phyloP scores from a whole-genome alignment of 2,797 vertebrate species.

The Pseudochaenichthys georgianus region DNA sequence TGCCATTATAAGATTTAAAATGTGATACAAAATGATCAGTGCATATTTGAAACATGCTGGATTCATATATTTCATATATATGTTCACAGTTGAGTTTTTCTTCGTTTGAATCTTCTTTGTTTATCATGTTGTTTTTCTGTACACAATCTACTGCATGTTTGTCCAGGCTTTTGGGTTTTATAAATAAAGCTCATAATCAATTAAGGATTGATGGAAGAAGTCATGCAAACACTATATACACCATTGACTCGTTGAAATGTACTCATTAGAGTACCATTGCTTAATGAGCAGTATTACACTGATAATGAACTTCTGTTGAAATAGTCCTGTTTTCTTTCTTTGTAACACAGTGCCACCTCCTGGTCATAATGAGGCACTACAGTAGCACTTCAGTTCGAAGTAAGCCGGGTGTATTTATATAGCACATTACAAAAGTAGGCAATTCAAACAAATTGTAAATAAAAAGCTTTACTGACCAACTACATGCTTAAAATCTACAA shows the following conservation, averaged over 20 bases:
- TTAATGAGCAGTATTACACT: not conserved
- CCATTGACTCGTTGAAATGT: not conserved
- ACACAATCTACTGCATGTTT: too few species aligned
- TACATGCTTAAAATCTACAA: not conserved
- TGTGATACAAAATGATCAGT: not conserved
- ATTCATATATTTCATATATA: too few species aligned
- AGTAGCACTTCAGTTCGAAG: not conserved
- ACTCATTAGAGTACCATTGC: not conserved
- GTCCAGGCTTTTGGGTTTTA: too few species aligned
- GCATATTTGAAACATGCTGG: too few species aligned
- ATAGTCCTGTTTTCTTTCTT: not conserved
- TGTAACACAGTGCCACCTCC: conserved; percentile 43
- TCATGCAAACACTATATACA: not conserved
- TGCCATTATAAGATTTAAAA: not conserved
- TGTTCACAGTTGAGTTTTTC: too few species aligned
- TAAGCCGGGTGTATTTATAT: too few species aligned
- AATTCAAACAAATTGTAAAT: not conserved
- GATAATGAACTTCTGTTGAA: not conserved
- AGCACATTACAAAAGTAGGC: too few species aligned
- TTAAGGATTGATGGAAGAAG: not conserved
- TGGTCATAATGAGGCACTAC: conserved; percentile 13
- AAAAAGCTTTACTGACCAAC: not conserved
- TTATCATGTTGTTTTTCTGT: too few species aligned
- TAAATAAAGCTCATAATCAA: too few species aligned
- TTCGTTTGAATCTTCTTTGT: too few species aligned